These are phyloP conservation scores for Eulemur mongoz DNA, from an alignment of 2,797 vertebrate species.

Conservation along the genomic window DNA sequence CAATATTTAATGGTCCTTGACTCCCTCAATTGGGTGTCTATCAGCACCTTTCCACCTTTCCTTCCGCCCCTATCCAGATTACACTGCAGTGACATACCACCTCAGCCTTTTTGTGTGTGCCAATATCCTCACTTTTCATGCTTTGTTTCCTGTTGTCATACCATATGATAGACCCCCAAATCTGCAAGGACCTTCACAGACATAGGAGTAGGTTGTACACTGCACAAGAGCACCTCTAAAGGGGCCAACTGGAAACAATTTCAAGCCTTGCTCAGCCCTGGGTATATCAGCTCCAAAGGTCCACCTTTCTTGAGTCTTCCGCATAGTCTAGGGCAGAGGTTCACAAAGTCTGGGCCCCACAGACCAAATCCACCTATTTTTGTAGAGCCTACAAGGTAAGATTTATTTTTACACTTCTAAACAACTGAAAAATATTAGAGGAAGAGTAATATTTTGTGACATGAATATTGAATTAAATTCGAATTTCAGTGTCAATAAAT, in stretches of 20 bases:
- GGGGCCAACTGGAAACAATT: not conserved
- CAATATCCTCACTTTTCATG: not conserved
- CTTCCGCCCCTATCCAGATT: not conserved
- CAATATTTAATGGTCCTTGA: not conserved
- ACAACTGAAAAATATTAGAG: not conserved
- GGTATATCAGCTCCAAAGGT: not conserved
- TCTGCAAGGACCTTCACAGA: not conserved
- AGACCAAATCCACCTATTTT: not conserved
- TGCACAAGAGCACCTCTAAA: not conserved
- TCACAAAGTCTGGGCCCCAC: not conserved
- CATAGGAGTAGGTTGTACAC: not conserved
- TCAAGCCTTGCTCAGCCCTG: not conserved
- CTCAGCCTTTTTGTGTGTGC: not conserved
- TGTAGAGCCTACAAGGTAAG: not conserved
- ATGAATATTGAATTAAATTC: not conserved
- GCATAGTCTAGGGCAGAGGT: not conserved
- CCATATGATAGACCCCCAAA: not conserved
- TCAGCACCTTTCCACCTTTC: not conserved
- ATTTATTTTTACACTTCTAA: conserved; percentile 18
- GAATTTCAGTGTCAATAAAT: not conserved
- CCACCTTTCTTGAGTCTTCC: not conserved
- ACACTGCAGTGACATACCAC: not conserved
- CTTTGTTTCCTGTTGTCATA: not conserved
- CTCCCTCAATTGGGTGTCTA: not conserved
- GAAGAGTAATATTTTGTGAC: not conserved